Evolutionary conservation across 92 coral and sea anemone genomes (phyloP).

Genomic region (Palythoa grandiflora): DNA sequence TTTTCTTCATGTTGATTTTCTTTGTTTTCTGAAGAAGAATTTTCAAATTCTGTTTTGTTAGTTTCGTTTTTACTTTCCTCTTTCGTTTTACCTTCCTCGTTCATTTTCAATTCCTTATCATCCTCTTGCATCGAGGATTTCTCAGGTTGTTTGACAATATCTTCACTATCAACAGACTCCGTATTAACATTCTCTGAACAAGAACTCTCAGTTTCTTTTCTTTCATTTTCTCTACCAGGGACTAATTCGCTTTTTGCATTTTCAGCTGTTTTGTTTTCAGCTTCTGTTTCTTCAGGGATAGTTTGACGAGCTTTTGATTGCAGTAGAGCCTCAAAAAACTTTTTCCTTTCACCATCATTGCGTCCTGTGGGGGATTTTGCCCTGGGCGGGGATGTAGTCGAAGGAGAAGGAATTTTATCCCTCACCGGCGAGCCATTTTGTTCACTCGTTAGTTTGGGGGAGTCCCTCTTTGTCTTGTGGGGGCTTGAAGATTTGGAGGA

Average conservation of each 20-base stretch:
- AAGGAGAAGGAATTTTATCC: constrained; percentile 8
- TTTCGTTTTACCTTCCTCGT: background rate
- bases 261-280: constrained; percentile 35
- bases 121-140: background rate
- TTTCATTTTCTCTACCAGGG: background rate
- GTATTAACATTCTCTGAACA: background rate
- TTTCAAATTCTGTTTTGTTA: background rate
- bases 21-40: background rate
- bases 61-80: background rate
- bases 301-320: constrained; percentile 70
- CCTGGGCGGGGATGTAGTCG: constrained; percentile 19
- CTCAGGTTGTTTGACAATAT: background rate
- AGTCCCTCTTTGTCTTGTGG: constrained; percentile 3
- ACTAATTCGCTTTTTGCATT: background rate
- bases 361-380: constrained; percentile 51
- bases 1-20: background rate
- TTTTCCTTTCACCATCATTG: constrained; percentile 74
- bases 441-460: background rate
- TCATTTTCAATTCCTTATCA: background rate
- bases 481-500: constrained; percentile 31
- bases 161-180: background rate
- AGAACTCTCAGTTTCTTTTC: background rate
- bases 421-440: background rate
- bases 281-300: constrained; percentile 77
- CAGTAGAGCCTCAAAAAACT: constrained; percentile 90